phyloP scores from a whole-genome alignment of 1,140 invertebrate genomes.

The Aphis craccivora region DNA sequence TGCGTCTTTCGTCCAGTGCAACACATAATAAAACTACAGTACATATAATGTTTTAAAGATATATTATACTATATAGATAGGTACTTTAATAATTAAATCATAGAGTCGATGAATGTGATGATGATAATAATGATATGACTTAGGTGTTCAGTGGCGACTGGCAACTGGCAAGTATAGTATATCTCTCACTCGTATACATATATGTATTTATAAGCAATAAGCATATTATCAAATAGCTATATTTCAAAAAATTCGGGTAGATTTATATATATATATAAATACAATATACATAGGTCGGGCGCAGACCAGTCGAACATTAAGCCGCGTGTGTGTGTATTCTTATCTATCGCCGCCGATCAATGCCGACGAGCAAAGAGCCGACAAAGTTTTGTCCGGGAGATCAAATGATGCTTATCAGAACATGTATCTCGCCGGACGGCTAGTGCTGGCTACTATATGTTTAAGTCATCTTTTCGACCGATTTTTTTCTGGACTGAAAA shows the following conservation, averaged over 20 bases:
- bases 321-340: not conserved
- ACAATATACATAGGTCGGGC: not conserved
- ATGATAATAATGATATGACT: not conserved
- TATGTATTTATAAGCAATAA: not conserved
- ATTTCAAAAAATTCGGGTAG: not conserved
- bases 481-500: not conserved
- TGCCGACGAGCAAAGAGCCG: not conserved
- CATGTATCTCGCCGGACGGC: not conserved
- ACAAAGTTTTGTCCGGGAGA: not conserved
- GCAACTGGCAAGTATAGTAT: not conserved
- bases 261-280: too few species aligned
- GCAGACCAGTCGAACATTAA: not conserved
- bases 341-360: not conserved
- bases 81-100: not conserved
- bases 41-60: not conserved
- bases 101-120: not conserved
- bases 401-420: not conserved
- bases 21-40: not conserved
- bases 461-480: slow-evolving; percentile 2
- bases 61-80: not conserved
- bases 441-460: not conserved
- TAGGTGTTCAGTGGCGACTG: not conserved
- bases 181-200: not conserved
- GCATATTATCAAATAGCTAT: not conserved
- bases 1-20: not conserved